Percentiles rank a stretch among this genome's conserved stretches.
phyloP scores from a whole-genome alignment of 2,888 invertebrate species.

The Ophonus ardosiacus region DNA sequence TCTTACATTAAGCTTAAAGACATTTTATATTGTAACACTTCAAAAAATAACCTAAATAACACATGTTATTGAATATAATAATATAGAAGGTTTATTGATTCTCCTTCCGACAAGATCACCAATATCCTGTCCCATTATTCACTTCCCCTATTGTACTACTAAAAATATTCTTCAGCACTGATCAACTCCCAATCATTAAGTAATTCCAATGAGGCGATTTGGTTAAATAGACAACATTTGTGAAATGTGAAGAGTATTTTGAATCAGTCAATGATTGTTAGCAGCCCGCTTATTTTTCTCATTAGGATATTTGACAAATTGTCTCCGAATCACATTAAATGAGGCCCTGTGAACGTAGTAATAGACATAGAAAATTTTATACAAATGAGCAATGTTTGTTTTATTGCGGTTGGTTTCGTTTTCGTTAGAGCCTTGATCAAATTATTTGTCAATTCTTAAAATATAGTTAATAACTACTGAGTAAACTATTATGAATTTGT shows the following conservation, averaged over 20 bases:
- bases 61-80: too few species aligned
- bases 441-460: constrained; percentile 47
- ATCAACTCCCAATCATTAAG: constrained; percentile 36
- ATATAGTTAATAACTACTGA: constrained; percentile 17
- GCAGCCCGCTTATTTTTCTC: background rate
- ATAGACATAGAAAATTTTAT: constrained; percentile 55
- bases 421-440: constrained; percentile 48
- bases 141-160: constrained; percentile 4
- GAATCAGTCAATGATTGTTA: constrained; percentile 16
- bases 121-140: too few species aligned
- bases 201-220: constrained; percentile 50
- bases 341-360: constrained; percentile 57
- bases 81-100: too few species aligned
- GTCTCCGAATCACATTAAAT: constrained; percentile 56
- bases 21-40: too few species aligned
- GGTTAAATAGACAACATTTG: constrained; percentile 57
- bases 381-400: constrained; percentile 60
- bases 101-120: too few species aligned
- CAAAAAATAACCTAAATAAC: too few species aligned
- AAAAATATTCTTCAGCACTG: constrained; percentile 42
- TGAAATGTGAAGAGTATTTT: constrained; percentile 9
- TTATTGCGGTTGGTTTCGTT: constrained; percentile 60
- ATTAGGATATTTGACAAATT: constrained; percentile 36
- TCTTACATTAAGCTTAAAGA: too few species aligned
- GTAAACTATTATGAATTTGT: background rate